Evolutionary conservation across 2,888 invertebrate species (phyloP), one percentile per base, ranked within the genome.

Genomic region (Andrena camellia): DNA sequence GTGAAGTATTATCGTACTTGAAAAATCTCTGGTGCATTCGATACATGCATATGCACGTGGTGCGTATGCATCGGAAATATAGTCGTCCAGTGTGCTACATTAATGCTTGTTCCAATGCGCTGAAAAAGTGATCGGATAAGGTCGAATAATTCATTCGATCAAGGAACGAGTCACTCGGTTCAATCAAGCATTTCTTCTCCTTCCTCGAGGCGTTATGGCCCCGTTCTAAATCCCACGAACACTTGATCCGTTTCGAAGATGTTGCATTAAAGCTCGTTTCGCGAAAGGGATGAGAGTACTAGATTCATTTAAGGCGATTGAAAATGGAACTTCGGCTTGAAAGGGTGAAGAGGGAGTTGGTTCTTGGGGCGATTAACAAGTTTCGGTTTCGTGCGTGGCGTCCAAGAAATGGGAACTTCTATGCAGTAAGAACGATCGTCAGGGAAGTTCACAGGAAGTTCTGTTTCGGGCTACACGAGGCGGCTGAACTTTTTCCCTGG

Each of bases 311-410:
- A 31, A 29, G 1, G n/a, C n/a, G 26, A 10, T 17, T 29, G 59
- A 59, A 2, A 5, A 17, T 17, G 59, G 59, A 31, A n/a, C 31
- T 60, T 7, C 2, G 7, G 29, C 17, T 31, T 7, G 29, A 29
- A 52, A 20, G 20, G 42, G 20, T 0, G 52, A 52, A 20, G 59
- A 0, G 26, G 29, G 60, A 31, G 29, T 31, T 60, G n/a, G 6
- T 60, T 31, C 23, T 23, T n/a, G 13, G 6, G n/a, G 64, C 54
- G 62, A 77, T 71, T 77, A 64, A 57, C 63, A 63, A 54, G 57
- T 33, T 64, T 62, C 50, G 29, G 35, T 77, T 59, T 35, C 50
- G 64, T 20, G 57, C 33, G 57, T 64, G 77, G 1, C 35, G 50
- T 33, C 35, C 10, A 1, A 66, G 31, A 57, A 23, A n/a, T 20